These are phyloP conservation scores for Hypolimnas misippus DNA, from an alignment of 2,888 invertebrate species.

Conservation along the genomic window DNA sequence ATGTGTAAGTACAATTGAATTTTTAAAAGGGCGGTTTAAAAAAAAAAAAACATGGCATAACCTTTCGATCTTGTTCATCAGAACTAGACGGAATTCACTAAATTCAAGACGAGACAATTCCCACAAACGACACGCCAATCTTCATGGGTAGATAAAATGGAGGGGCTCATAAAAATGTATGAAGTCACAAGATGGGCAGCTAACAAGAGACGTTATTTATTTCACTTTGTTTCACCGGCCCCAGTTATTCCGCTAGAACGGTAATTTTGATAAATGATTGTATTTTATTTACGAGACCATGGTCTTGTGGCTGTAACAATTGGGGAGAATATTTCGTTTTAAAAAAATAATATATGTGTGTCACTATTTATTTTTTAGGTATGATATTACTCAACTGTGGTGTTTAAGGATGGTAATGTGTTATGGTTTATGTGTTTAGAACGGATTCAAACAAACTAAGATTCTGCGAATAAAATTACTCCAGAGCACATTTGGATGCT, in stretches of 20 bases:
- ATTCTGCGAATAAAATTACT: too few species aligned
- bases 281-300: conserved; percentile 39
- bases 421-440: too few species aligned
- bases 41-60: too few species aligned
- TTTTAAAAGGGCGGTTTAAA: too few species aligned
- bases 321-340: background rate
- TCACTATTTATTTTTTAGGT: too few species aligned
- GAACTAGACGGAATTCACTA: background rate
- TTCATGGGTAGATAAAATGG: conserved; percentile 75
- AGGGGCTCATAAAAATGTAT: conserved; percentile 81
- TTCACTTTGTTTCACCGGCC: conserved; percentile 43
- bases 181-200: conserved; percentile 68
- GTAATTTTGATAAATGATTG: conserved; percentile 80
- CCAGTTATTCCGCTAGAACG: conserved; percentile 80
- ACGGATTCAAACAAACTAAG: too few species aligned
- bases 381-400: too few species aligned
- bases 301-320: background rate
- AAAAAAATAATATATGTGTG: background rate
- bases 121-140: background rate
- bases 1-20: too few species aligned
- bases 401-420: background rate
- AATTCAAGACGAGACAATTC: background rate
- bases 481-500: too few species aligned
- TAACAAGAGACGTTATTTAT: conserved; percentile 64
- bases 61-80: too few species aligned